phyloP scores from a whole-genome alignment of 2,888 invertebrate species.

The Mythimna vitellina region DNA sequence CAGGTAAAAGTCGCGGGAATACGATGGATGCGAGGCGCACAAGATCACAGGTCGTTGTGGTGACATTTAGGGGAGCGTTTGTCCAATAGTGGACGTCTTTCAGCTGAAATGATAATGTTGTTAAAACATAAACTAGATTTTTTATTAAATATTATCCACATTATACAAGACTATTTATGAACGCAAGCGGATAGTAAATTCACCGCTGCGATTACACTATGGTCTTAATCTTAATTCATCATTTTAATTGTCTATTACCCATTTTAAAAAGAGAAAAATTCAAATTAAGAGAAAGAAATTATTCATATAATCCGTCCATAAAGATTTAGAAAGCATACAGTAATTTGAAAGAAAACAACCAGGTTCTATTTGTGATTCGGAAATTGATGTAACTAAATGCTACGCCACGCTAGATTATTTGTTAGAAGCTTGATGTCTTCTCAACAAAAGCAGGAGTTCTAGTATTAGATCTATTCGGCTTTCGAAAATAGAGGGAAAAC shows the following conservation, averaged over 20 bases:
- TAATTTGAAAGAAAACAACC: conserved; percentile 15
- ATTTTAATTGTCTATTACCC: conserved; percentile 31
- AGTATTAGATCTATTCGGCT: no score
- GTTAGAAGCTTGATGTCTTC: background rate
- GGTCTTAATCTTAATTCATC: conserved; percentile 30
- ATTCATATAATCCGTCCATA: conserved; percentile 29
- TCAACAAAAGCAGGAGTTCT: background rate
- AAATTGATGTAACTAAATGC: conserved; percentile 25
- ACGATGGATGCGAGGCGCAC: no score
- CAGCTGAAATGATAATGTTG: no score
- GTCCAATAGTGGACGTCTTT: no score
- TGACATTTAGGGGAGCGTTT: no score
- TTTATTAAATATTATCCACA: background rate
- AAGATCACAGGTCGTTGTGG: no score
- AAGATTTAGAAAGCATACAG: conserved; percentile 59
- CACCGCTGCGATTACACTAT: background rate
- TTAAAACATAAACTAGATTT: no score
- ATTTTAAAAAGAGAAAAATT: conserved; percentile 36
- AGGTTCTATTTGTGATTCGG: conserved; percentile 10
- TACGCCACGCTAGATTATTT: background rate
- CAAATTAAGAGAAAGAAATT: conserved; percentile 54
- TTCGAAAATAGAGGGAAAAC: no score
- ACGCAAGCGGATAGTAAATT: conserved; percentile 3
- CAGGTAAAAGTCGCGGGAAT: no score
- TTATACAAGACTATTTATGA: conserved; percentile 3